These are phyloP conservation scores for Lasioglossum albipes DNA, from an alignment of 1,140 invertebrate species.

Conservation along the genomic window DNA sequence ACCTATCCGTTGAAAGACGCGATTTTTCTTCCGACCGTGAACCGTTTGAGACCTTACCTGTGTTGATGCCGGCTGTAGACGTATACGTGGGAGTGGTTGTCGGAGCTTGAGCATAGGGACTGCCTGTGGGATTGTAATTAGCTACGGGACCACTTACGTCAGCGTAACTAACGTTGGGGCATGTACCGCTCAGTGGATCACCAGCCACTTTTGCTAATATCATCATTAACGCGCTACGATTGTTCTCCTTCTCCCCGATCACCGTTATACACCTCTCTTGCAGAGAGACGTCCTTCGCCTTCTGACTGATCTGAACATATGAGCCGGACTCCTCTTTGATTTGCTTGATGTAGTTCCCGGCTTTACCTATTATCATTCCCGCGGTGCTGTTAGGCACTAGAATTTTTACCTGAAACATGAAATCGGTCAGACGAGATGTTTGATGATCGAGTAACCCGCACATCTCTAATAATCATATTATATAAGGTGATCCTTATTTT, in stretches of 20 bases:
- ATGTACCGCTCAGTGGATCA: constrained; percentile 97
- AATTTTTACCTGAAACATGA: constrained; percentile 91
- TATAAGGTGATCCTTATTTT: no score
- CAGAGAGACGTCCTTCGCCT: constrained; percentile 97
- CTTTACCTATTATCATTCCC: constrained; percentile 99
- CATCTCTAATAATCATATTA: no score
- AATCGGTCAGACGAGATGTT: background rate
- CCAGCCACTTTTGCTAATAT: constrained; percentile 98
- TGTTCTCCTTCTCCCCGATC: constrained; percentile 95
- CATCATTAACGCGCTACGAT: constrained; percentile 95
- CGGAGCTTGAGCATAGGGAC: constrained; percentile 92
- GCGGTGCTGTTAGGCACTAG: constrained; percentile 99
- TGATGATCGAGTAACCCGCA: background rate
- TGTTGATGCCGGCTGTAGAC: constrained; percentile 83
- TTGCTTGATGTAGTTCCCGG: constrained; percentile 98
- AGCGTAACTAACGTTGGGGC: constrained; percentile 97
- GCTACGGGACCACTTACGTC: constrained; percentile 96
- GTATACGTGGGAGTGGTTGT: constrained; percentile 80
- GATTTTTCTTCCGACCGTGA: background rate
- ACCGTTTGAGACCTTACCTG: constrained; percentile 73
- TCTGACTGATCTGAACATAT: constrained; percentile 99
- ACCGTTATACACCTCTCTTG: constrained; percentile 98
- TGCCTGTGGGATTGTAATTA: constrained; percentile 97
- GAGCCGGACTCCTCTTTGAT: constrained; percentile 98
- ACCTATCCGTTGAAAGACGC: background rate